A percentile compares a stretch with the other conserved stretches of the same genome.
phyloP scores from a whole-genome alignment of 2,113 vertebrate species.

The Scomber colias region DNA sequence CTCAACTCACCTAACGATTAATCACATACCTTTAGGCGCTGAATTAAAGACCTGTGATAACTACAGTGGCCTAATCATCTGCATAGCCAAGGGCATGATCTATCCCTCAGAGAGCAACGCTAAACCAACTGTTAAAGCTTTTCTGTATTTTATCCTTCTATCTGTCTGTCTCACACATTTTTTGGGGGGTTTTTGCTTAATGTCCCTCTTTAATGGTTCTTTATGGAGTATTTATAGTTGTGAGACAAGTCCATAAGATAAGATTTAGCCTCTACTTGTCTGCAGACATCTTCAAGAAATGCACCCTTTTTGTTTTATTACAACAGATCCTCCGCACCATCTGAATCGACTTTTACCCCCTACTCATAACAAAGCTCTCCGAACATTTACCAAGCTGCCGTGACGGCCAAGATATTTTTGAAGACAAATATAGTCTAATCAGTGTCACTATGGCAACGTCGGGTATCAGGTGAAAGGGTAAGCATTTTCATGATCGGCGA shows the following conservation, averaged over 20 bases:
- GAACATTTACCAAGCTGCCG: slow-evolving; percentile 32
- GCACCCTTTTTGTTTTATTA: slow-evolving; percentile 7
- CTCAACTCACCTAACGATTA: slow-evolving; percentile 84
- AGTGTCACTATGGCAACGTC: slow-evolving; percentile 78
- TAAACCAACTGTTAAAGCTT: slow-evolving; percentile 74
- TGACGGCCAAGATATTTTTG: slow-evolving; percentile 52
- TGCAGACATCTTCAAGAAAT: slow-evolving; percentile 7
- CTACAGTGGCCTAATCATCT: slow-evolving; percentile 80
- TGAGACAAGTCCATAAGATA: slow-evolving; percentile 18
- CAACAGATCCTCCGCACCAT: neutral
- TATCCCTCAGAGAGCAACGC: slow-evolving; percentile 67
- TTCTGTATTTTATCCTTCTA: slow-evolving; percentile 17
- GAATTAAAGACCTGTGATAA: slow-evolving; percentile 84
- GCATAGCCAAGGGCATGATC: slow-evolving; percentile 75
- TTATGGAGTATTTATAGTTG: slow-evolving; percentile 7
- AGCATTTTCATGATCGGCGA: slow-evolving; percentile 46
- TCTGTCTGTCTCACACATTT: slow-evolving; percentile 25
- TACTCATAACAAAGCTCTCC: slow-evolving; percentile 47
- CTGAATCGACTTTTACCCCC: slow-evolving; percentile 40
- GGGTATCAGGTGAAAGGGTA: slow-evolving; percentile 77
- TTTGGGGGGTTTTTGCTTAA: neutral
- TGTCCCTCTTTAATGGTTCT: slow-evolving; percentile 10
- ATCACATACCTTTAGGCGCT: slow-evolving; percentile 81
- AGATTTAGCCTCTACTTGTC: neutral
- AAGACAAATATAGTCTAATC: slow-evolving; percentile 75